Evolutionary conservation across 2,888 invertebrate species (phyloP).

Genomic region (Argyresthia goedartella): DNA sequence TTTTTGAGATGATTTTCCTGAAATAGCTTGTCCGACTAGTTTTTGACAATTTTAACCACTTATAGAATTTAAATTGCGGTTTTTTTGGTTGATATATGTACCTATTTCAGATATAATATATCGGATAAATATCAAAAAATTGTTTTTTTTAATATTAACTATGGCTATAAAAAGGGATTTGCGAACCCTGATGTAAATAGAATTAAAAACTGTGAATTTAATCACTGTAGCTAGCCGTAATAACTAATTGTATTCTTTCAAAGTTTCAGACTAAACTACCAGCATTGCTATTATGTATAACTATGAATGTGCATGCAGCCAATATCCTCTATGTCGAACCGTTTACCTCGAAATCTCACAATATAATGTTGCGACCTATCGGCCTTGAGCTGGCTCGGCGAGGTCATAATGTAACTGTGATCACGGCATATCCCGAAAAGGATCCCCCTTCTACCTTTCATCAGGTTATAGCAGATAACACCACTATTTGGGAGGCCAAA

Average conservation of each 20-base stretch:
- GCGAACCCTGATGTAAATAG: no score
- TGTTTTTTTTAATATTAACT: no score
- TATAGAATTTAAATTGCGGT: no score
- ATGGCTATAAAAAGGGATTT: no score
- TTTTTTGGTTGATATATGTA: no score
- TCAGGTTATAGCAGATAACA: slow-evolving; percentile 40
- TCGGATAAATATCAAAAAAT: no score
- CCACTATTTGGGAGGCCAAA: slow-evolving; percentile 47
- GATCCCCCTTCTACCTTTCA: slow-evolving; percentile 44
- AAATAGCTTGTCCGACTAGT: no score
- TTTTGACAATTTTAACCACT: no score
- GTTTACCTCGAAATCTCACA: slow-evolving; percentile 60
- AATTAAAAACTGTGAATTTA: no score
- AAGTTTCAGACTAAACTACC: background rate
- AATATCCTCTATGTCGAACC: slow-evolving; percentile 59
- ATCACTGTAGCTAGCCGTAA: background rate
- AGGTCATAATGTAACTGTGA: slow-evolving; percentile 65
- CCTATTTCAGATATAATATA: no score
- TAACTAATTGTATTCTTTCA: background rate
- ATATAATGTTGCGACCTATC: slow-evolving; percentile 50
- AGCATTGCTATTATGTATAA: background rate
- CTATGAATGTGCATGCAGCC: slow-evolving; percentile 19
- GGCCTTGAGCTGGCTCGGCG: slow-evolving; percentile 57
- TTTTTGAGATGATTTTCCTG: no score
- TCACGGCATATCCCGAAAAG: slow-evolving; percentile 41